Evolutionary conservation across 2,113 vertebrate genomes (phyloP).

Genomic region (Cranoglanis bouderius): DNA sequence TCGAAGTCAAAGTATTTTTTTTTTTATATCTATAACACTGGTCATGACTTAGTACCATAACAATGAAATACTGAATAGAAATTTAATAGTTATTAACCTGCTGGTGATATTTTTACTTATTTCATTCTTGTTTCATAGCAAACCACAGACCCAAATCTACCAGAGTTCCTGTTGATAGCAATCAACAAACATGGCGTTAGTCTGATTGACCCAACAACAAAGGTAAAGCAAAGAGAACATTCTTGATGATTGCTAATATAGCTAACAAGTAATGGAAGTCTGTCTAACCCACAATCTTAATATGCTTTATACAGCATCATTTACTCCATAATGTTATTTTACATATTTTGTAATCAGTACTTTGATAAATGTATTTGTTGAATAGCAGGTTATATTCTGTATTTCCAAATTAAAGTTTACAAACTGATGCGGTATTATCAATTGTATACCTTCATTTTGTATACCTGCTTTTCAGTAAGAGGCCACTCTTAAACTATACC

Average conservation of each 20-base stretch:
- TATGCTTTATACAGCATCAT: neutral
- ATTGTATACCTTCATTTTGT: neutral
- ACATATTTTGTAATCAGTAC: neutral
- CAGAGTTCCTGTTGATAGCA: slow-evolving; percentile 93
- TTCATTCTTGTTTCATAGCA: slow-evolving; percentile 74
- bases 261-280: neutral
- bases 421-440: neutral
- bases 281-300: no score
- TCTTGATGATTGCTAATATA: neutral
- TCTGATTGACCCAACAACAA: slow-evolving; percentile 92
- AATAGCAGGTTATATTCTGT: neutral
- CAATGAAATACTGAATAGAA: neutral
- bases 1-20: slow-evolving; percentile 90
- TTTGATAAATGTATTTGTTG: neutral
- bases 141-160: slow-evolving; percentile 97
- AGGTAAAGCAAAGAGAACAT: slow-evolving; percentile 70
- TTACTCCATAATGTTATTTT: neutral
- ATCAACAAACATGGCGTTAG: slow-evolving; percentile 98
- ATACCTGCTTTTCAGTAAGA: neutral
- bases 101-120: neutral
- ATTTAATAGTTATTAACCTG: neutral
- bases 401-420: neutral
- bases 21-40: neutral
- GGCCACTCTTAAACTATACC: neutral
- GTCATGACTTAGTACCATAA: neutral